phyloP scores from a whole-genome alignment of 92 coral and sea anemone genomes.

The Palythoa heliodiscus region DNA sequence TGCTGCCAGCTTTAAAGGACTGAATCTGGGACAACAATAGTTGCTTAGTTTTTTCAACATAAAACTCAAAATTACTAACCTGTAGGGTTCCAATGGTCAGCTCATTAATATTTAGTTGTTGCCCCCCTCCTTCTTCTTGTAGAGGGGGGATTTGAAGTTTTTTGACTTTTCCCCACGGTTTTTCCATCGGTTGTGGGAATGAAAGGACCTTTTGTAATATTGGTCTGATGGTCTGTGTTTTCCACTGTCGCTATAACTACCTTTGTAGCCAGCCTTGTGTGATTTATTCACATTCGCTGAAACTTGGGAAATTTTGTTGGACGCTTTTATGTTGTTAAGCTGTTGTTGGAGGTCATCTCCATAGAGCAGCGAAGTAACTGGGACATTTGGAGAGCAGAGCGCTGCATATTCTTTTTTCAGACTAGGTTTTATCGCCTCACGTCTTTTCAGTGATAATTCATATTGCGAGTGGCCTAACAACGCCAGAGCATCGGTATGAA shows the following conservation, averaged over 20 bases:
- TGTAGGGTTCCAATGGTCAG: conserved; percentile 2
- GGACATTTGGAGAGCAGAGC: conserved; percentile 41
- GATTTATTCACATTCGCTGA: conserved; percentile 36
- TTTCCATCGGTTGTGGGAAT: too few species aligned
- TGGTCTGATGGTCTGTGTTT: conserved; percentile 13
- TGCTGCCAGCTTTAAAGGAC: too few species aligned
- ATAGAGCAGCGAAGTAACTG: conserved; percentile 34
- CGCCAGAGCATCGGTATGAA: conserved; percentile 45
- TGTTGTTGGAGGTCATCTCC: conserved; percentile 43
- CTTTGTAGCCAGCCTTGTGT: conserved; percentile 35
- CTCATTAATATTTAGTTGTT: conserved; percentile 39
- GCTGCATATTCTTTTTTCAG: conserved; percentile 37
- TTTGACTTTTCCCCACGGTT: conserved; percentile 44
- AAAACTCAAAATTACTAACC: too few species aligned
- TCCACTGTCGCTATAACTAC: neutral
- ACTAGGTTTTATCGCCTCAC: conserved; percentile 47
- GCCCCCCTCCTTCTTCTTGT: conserved; percentile 64
- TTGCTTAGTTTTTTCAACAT: conserved; percentile 36
- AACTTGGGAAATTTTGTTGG: conserved; percentile 36
- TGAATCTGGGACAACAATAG: conserved; percentile 40
- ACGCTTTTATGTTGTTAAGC: conserved; percentile 29
- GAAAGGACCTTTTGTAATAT: conserved; percentile 28
- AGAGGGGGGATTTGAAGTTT: conserved; percentile 55
- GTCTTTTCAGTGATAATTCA: conserved; percentile 38
- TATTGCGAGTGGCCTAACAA: conserved; percentile 49